Evolutionary conservation across 2,113 vertebrate genomes (phyloP).

Genomic region (Brevimyrus niger): DNA sequence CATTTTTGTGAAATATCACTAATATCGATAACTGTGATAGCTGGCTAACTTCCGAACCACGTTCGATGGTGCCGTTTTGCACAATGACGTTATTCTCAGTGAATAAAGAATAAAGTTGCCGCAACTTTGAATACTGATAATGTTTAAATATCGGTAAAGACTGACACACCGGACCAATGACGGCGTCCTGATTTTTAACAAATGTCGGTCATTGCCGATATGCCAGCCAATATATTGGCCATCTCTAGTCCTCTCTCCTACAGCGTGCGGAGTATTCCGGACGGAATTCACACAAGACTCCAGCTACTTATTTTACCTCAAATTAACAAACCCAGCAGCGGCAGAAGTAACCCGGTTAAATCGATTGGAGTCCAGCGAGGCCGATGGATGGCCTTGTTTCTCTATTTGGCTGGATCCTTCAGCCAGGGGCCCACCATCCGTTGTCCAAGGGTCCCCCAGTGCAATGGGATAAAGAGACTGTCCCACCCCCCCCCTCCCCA

Average conservation of each 20-base stretch:
- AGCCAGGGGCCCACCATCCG: slow-evolving; percentile 39
- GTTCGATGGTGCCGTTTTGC: neutral
- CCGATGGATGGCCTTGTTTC: slow-evolving; percentile 34
- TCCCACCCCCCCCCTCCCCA: slow-evolving; percentile 47
- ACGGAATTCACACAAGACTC: neutral
- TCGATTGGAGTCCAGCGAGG: slow-evolving; percentile 2
- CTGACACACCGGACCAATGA: neutral
- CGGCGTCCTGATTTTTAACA: neutral
- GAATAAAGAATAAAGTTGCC: too few species aligned
- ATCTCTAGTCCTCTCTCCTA: neutral
- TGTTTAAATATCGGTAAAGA: neutral
- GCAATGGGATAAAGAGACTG: slow-evolving; percentile 42
- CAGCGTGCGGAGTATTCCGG: neutral
- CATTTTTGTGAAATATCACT: neutral
- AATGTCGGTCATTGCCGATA: neutral
- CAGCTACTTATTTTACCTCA: neutral
- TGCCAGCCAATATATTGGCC: neutral
- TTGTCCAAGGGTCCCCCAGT: slow-evolving; percentile 44
- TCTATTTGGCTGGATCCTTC: slow-evolving; percentile 51
- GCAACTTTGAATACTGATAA: neutral
- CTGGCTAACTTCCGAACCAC: neutral
- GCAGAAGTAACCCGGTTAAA: neutral
- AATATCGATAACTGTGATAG: neutral
- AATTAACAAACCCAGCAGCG: neutral
- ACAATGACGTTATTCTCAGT: neutral